Percentiles rank a stretch among this genome's conserved stretches.
These are phyloP conservation scores for Mythimna albipuncta DNA, from an alignment of 2,888 invertebrate genomes.

Conservation along the genomic window DNA sequence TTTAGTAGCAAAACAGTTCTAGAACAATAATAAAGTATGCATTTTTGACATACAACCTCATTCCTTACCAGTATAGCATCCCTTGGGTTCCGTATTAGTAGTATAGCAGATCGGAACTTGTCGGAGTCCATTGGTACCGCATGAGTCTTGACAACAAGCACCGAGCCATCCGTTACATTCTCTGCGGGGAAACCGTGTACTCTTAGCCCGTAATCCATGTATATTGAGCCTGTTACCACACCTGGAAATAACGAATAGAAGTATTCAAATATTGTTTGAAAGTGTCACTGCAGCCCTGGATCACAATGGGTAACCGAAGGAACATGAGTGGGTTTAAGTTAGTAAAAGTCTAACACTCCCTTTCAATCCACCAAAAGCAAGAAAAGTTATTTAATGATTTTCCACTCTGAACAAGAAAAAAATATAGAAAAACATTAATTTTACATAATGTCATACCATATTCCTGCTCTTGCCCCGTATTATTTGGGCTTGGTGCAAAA, in stretches of 20 bases:
- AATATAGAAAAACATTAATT: too few species aligned
- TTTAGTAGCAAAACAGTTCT: background rate
- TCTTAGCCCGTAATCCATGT: slow-evolving; percentile 94
- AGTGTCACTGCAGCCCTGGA: too few species aligned
- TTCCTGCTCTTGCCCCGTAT: too few species aligned
- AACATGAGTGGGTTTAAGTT: too few species aligned
- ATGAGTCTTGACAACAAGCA: slow-evolving; percentile 95
- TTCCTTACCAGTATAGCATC: slow-evolving; percentile 91
- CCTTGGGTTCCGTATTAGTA: slow-evolving; percentile 93
- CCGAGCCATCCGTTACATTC: slow-evolving; percentile 94
- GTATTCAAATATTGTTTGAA: background rate
- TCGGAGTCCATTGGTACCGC: slow-evolving; percentile 92
- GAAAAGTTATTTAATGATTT: too few species aligned
- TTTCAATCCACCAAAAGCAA: too few species aligned
- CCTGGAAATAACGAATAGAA: slow-evolving; percentile 84
- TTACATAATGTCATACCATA: too few species aligned
- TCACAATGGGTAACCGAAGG: too few species aligned
- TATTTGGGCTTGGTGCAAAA: too few species aligned
- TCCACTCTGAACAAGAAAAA: too few species aligned
- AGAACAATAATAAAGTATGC: background rate
- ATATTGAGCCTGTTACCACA: slow-evolving; percentile 94
- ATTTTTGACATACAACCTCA: background rate
- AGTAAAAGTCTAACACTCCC: too few species aligned
- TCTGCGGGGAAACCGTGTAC: slow-evolving; percentile 96
- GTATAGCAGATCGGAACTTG: slow-evolving; percentile 92